Evolutionary conservation across 2,113 vertebrate genomes (phyloP), one percentile per base, ranked within the genome.

Genomic region (Festucalex cinctus): DNA sequence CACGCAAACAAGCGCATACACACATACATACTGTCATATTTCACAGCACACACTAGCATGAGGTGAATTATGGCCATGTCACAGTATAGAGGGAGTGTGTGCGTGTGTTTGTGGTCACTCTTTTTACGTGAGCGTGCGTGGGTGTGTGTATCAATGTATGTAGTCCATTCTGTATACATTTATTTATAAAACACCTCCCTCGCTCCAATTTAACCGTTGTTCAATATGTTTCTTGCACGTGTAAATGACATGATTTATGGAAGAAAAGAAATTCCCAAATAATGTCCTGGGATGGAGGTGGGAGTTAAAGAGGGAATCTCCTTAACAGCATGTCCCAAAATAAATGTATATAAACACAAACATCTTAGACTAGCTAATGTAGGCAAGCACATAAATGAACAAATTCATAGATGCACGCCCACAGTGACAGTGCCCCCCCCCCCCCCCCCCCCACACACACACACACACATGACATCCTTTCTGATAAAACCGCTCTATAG

Each of bases 231-330:
- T 81, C 43, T 78, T 83, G 85, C 71, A 88, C 83, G 85, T 83
- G 84, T 91, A 88, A 89, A 90, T 84, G 90, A 89, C 92, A 87
- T 92, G 90, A 93, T 93, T 91, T 93, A 92, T 91, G 81, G 84
- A 88, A 92, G 89, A 85, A 89, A 88, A 92, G 89, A 85, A 89
- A 86, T 86, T 74, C 72, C 69, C 82, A 90, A 91, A 90, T 87
- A 88, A 90, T 86, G 76, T 81, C 73, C 66, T 57, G 43, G 46
- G 64, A 49, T 65, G 24, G 43, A 32, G 28, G 19, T 26, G 9
- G 36, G 32, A 68, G 89, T n/a, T n/a, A n/a, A n/a, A 86, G 81
- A 89, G 85, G 81, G 90, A 92, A 92, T 89, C 92, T 80, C 88
- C 89, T 89, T 66, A 77, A 66, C 68, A 76, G 67, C 58, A 71